These are phyloP conservation scores for Thalassoma bifasciatum DNA, from an alignment of 2,113 vertebrate genomes.

Conservation along the genomic window DNA sequence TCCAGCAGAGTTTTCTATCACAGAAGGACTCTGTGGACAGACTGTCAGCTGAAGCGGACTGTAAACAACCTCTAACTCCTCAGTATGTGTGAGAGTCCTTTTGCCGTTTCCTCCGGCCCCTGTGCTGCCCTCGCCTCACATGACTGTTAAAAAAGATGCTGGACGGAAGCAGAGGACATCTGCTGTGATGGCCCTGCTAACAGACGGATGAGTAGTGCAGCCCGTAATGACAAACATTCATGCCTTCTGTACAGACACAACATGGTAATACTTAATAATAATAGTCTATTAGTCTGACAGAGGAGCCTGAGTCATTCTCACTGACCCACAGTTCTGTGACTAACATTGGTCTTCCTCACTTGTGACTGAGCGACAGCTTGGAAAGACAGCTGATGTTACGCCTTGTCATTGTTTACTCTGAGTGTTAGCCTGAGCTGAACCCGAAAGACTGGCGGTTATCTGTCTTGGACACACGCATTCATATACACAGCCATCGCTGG, in stretches of 20 bases:
- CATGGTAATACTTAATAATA: constrained; percentile 3
- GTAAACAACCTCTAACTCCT: constrained; percentile 48
- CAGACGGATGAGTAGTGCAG: constrained; percentile 28
- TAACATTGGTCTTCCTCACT: not conserved
- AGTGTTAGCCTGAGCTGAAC: constrained; percentile 16
- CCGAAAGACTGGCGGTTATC: constrained; percentile 22
- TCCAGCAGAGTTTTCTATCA: constrained; percentile 3
- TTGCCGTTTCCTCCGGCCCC: not conserved
- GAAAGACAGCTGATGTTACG: constrained; percentile 32
- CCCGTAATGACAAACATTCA: constrained; percentile 12
- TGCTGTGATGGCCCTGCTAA: constrained; percentile 25
- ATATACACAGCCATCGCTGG: not conserved
- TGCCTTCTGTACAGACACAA: constrained; percentile 25
- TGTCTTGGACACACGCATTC: not conserved
- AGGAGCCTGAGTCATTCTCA: not conserved
- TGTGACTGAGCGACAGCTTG: constrained; percentile 23
- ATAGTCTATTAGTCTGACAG: not conserved
- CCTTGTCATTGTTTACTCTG: constrained; percentile 44
- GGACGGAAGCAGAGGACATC: constrained; percentile 17
- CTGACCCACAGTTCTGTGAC: not conserved
- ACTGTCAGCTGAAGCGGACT: constrained; percentile 17
- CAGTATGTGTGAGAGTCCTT: constrained; percentile 36
- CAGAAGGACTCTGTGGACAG: constrained; percentile 18
- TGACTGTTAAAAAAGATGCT: constrained; percentile 28
- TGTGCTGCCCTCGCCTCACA: constrained; percentile 30